Base-by-base conservation (phyloP, 2,888 invertebrate genomes). In the Lottia scabra region DNA sequence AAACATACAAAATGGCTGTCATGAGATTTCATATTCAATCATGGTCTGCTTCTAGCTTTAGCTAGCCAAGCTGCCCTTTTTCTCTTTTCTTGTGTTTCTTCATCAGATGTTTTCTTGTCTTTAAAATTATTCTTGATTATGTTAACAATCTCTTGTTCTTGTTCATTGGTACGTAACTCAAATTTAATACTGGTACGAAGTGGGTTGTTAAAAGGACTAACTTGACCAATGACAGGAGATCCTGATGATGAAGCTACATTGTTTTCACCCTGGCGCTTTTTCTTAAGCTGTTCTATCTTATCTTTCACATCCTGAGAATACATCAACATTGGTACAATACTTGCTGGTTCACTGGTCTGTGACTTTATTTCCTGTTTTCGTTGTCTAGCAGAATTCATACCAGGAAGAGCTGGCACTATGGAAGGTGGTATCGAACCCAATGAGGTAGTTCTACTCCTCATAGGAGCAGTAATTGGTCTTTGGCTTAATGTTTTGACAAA, bases 291-390 rank as follows among this genome's bases (percentile, higher is more conserved):
- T 15, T 75, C 72, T 5, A 81, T 71, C 75, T 84, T 85, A 13
- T 85, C 83, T 65, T 80, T 81, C 75, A 86, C 78, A 65, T 85
- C 83, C 27, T 77, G 76, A 5, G 88, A 81, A 69, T 86, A 88
- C 85, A 88, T 88, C 66, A 87, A 76, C 87, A 88, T 88, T 0
- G 88, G 87, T 16, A 87, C 86, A 67, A 81, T 73, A 69, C 75
- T 83, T 26, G 80, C 73, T 66, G 83, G 38, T 30, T 48, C 45
- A n/a, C 26, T 63, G 63, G 64, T 27, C n/a, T 48, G 46, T 27
- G 30, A 70, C 38, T 56, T 56, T 10, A 56, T 15, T 2, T 23
- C 56, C 56, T 56, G 56, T 63, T 67, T 65, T 30, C 43, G 27
- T 8, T 48, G 70, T n/a, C 69, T 27, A 23, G 48, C 19, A 6